Base-by-base conservation (phyloP, 2,888 invertebrate species). In the Tanytarsus gracilentus region DNA sequence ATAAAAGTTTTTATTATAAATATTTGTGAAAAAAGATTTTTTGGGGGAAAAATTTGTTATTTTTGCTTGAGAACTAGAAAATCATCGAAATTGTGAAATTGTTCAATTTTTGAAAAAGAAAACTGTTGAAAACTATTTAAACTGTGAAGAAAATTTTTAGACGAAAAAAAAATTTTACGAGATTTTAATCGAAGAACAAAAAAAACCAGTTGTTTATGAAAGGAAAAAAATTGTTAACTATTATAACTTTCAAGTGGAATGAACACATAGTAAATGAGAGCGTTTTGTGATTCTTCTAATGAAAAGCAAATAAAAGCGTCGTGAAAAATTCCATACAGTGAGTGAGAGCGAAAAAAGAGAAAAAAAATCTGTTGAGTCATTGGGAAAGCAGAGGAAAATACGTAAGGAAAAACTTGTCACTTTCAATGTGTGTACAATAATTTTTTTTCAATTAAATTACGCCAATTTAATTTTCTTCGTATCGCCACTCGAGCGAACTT, bases 341-440 rank as follows among this genome's bases (percentile, higher is more conserved):
- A 16, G 44, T 23, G 21, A 44, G 11, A 14, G 40, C 11, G 44
- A 11, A 23, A 18, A 40, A 21, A 40, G 16, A 40, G n/a, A n/a
- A n/a, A 40, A 44, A 44, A 44, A 44, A 44, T 44, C 44, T 44
- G 44, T 44, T 44, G 44, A 44, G 44, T 44, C 44, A 44, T 23
- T 23, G 23, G 23, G 21, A 18, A 44, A 18, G 23, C 21, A 44
- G 33, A 18, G 44, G 23, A 2, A 40, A 18, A 18, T 16, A 40
- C 16, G 44, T 8, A 44, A 44, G 18, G n/a, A 44, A 44, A 39
- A 44, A 44, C 18, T 44, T 44, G 44, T 44, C 44, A 44, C 23
- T 44, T 44, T 44, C 44, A 44, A 23, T 44, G 9, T 23, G 21
- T 21, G n/a, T n/a, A n/a, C n/a, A n/a, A n/a, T n/a, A n/a, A n/a